A percentile compares a stretch with the other conserved stretches of the same genome.
Conservation (phyloP, 1,140 invertebrate genomes). For the Aphelenchoides fujianensis region DNA sequence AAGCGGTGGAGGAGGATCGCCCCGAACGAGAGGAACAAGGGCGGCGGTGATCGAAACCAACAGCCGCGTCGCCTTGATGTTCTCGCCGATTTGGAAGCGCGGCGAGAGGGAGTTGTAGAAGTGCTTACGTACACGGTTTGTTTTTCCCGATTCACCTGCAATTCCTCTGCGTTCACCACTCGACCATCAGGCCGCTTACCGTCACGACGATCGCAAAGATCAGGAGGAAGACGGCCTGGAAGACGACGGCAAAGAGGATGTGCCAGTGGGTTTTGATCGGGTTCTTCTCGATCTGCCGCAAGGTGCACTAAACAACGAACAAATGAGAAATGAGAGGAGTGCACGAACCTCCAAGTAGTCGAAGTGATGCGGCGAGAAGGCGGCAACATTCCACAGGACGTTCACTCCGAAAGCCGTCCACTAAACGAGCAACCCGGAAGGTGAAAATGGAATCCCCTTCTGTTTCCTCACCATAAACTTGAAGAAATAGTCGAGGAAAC, state of each 20-base stretch:
- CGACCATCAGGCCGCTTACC: too few species aligned
- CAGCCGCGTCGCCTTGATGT: conserved; percentile 26
- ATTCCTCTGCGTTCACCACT: neutral
- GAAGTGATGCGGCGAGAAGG: neutral
- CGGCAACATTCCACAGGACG: conserved; percentile 5
- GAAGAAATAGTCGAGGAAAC: conserved; percentile 9
- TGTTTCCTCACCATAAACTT: conserved; percentile 11
- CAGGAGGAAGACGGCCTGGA: conserved; percentile 24
- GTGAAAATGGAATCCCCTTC: neutral
- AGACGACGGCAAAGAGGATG: conserved; percentile 16
- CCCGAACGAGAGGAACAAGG: conserved; percentile 9
- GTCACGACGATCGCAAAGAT: conserved; percentile 20
- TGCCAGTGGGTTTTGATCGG: conserved; percentile 30
- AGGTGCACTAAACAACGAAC: too few species aligned
- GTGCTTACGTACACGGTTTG: conserved; percentile 24
- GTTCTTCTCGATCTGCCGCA: conserved; percentile 24
- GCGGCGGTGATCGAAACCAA: conserved; percentile 10
- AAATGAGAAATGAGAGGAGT: too few species aligned
- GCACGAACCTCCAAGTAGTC: conserved; percentile 23
- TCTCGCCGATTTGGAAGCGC: conserved; percentile 32
- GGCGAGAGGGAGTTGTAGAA: conserved; percentile 29
- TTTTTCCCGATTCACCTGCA: conserved; percentile 25
- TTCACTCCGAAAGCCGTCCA: conserved; percentile 6
- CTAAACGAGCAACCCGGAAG: conserved; percentile 6
- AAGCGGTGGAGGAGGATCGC: conserved; percentile 14